Evolutionary conservation across 2,797 vertebrate genomes (phyloP), one percentile per base, ranked within the genome.

Genomic region (Lepidocolaptes lacrymiger): DNA sequence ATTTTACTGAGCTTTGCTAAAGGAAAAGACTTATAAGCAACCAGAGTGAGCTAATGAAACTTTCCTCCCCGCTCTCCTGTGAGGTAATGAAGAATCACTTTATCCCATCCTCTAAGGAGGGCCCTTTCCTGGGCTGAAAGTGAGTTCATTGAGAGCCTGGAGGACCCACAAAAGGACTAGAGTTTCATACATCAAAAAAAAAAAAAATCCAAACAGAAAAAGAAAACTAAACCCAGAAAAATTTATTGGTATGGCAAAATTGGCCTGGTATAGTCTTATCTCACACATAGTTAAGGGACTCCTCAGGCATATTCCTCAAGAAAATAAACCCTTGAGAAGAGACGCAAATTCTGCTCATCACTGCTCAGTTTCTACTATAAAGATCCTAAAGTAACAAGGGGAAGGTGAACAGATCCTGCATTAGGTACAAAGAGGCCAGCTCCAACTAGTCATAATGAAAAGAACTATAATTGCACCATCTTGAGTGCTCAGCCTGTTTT

Each of bases 61-160:
- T 46, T 59, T 39, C 14, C 80, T 49, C 15, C 9, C 14, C 0
- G 0, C 9, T 59, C 9, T 59, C 41, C 39, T 2, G 0, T 6
- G 28, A 87, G 74, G 67, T 54, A 81, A 86, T 49, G n/a, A 82
- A 79, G 52, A 80, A 93, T 49, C 56, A 77, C 61, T 87, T 93
- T 28, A 73, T 36, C 34, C 59, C 30, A 72, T 24, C 46, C 41
- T 32, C 55, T 21, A 89, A 79, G 76, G 24, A 61, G 1, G 22
- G 14, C 9, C 14, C 32, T 78, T 52, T 90, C 39, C 73, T 46
- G 36, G 18, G 43, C 43, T 78, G 18, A n/a, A 91, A 72, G 51
- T 54, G 58, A 71, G 56, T 43, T 74, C 71, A 56, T 0, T 3
- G 14, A 28, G 18, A 75, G 28, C 27, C 36, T 75, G 14, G 68